Base-by-base conservation (phyloP, 2,888 invertebrate genomes). In the Halictus ligatus region DNA sequence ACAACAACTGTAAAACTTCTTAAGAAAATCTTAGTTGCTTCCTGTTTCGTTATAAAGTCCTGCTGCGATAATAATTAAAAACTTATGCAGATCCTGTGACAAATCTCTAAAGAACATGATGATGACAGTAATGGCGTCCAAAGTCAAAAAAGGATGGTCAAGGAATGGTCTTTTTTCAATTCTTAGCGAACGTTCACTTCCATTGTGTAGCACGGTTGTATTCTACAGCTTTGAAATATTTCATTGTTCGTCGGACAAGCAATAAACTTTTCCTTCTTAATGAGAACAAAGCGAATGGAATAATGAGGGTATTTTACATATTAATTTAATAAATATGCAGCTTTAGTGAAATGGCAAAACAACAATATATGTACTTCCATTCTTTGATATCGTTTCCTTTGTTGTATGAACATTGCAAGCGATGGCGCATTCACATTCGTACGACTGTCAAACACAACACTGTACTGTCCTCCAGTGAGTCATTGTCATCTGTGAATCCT, bases 181-280 rank as follows among this genome's bases (percentile, higher is more conserved):
- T 67, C 67, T 67, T 67, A 21, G 18, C 10, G 35, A 67, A 67
- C 29, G 21, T 35, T 35, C 18, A 35, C 8, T 67, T 35, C 18
- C 35, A 35, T 67, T 35, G 35, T 21, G 35, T 35, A 2, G 10
- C 4, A 10, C 8, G 10, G 29, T 35, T 67, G 35, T 18, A 21
- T 35, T 8, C 67, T 35, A 21, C 21, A 21, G 21, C 35, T 67
- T 35, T 35, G 67, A 35, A 10, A 67, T 67, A 18, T 67, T 67
- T 35, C 21, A 35, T 67, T 35, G 10, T 21, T 67, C 10, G 35
- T 3, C 7, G 67, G 64, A 13, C 29, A 7, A 64, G 29, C 29
- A 64, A 29, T 64, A 64, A 25, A 29, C 64, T 64, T 64, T 64
- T 7, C 29, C 29, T 64, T 64, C 64, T 64, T 64, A 64, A 64